A percentile compares a stretch with the other conserved stretches of the same genome.
phyloP scores from a whole-genome alignment of 2,888 invertebrate genomes.

The Myathropa florea region DNA sequence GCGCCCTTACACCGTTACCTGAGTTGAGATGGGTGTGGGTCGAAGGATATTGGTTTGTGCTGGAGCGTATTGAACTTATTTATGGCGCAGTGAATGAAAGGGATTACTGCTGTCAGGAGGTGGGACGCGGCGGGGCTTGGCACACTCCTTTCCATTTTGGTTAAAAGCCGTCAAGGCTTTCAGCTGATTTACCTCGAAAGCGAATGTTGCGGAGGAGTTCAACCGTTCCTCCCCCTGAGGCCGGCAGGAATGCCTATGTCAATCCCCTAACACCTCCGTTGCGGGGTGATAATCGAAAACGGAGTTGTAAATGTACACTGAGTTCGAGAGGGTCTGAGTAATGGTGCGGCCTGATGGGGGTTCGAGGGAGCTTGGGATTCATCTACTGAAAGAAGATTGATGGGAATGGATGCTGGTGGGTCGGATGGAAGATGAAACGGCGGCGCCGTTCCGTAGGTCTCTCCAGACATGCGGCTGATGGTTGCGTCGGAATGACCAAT shows the following conservation, averaged over 20 bases:
- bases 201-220: constrained; percentile 27
- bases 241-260: neutral
- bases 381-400: constrained; percentile 41
- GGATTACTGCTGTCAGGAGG: constrained; percentile 48
- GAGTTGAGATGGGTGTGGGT: neutral
- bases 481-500: constrained; percentile 41
- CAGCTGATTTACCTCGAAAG: constrained; percentile 62
- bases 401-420: constrained; percentile 33
- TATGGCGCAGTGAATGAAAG: constrained; percentile 59
- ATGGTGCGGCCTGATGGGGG: neutral
- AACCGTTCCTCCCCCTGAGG: neutral
- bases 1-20: constrained; percentile 39
- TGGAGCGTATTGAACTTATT: constrained; percentile 65
- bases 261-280: neutral
- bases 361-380: neutral
- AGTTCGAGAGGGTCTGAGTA: neutral
- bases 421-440: constrained; percentile 21
- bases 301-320: neutral
- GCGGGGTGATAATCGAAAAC: constrained; percentile 13
- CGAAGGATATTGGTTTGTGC: constrained; percentile 30
- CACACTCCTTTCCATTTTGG: constrained; percentile 47
- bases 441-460: constrained; percentile 47
- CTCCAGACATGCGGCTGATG: constrained; percentile 20
- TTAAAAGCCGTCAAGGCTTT: constrained; percentile 61
- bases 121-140: neutral